Evolutionary conservation across 2,797 vertebrate genomes (phyloP).

Genomic region (Gymnoscopelus braueri): DNA sequence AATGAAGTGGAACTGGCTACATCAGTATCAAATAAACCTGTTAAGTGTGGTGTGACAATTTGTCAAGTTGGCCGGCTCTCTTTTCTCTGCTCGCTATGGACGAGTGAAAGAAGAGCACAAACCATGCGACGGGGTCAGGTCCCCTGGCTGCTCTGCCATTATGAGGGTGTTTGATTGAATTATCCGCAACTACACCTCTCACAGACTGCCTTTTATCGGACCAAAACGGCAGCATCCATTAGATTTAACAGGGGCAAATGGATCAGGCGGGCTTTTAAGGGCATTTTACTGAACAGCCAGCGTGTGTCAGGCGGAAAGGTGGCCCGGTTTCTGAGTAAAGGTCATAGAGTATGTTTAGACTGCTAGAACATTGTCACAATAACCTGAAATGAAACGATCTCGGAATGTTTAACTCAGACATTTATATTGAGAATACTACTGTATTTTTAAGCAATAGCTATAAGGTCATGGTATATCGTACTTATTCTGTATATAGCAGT

Average conservation of each 20-base stretch:
- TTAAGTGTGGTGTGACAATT: neutral
- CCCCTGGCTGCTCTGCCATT: conserved; percentile 13
- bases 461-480: too few species aligned
- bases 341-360: conserved; percentile 6
- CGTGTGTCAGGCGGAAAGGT: conserved; percentile 9
- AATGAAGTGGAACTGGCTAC: neutral
- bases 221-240: conserved; percentile 28
- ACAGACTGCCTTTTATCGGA: conserved; percentile 27
- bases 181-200: conserved; percentile 39
- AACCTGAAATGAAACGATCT: conserved; percentile 4
- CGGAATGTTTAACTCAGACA: neutral
- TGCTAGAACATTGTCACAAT: conserved; percentile 13
- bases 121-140: too few species aligned
- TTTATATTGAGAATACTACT: neutral
- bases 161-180: conserved; percentile 47
- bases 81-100: neutral
- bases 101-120: conserved; percentile 3
- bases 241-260: conserved; percentile 31
- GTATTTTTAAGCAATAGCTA: too few species aligned
- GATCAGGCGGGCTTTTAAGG: neutral
- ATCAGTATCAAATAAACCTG: conserved; percentile 1
- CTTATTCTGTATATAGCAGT: too few species aligned
- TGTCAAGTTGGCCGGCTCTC: conserved; percentile 6
- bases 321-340: conserved; percentile 16
- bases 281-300: conserved; percentile 18